Evolutionary conservation across 2,113 vertebrate species (phyloP), one percentile per base, ranked within the genome.

Genomic region (Bufo bufo): DNA sequence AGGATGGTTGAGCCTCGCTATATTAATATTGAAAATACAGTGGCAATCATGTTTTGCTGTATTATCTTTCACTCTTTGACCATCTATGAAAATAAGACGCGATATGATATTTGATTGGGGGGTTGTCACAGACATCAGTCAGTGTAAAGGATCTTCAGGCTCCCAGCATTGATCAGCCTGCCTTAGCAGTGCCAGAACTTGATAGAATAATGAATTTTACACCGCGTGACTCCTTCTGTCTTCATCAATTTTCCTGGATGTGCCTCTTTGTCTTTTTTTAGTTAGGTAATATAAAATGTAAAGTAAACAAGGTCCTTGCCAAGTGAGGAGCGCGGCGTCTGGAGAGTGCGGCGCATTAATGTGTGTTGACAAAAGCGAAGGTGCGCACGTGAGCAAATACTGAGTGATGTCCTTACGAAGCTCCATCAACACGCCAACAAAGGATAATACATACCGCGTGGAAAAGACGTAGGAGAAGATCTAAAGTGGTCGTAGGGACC

Each of bases 191-290:
- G 75, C 85, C 71, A 83, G 90, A 90, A 92, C 90, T 85, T 80
- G 90, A 89, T 80, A 88, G 91, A 0, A 13, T 91, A 92, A 90
- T 91, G 92, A 93, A 92, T 94, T 89, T 71, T 91, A 91, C 90
- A 92, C 92, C 92, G 90, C 84, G 78, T 88, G 91, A 89, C 87
- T 92, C 92, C 69, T 92, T 92, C 90, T 90, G 75, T 90, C 90
- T 89, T 88, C 87, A 91, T 94, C 94, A 91, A 56, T 85, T 91
- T 87, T 89, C 0, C 89, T 69, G 61, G 47, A 63, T 69, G 75
- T 66, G 75, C 56, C 77, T 81, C 63, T 81, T 87, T 81, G 72
- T 52, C 61, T 47, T 16, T 47, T 16, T 52, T 81, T 80, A 81
- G 33, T 23, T 71, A 10, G 50, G 61, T 79, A 14, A 81, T 80